Evolutionary conservation across 1,140 invertebrate species (phyloP), one percentile per base, ranked within the genome.

Genomic region (Drosophila mayri): DNA sequence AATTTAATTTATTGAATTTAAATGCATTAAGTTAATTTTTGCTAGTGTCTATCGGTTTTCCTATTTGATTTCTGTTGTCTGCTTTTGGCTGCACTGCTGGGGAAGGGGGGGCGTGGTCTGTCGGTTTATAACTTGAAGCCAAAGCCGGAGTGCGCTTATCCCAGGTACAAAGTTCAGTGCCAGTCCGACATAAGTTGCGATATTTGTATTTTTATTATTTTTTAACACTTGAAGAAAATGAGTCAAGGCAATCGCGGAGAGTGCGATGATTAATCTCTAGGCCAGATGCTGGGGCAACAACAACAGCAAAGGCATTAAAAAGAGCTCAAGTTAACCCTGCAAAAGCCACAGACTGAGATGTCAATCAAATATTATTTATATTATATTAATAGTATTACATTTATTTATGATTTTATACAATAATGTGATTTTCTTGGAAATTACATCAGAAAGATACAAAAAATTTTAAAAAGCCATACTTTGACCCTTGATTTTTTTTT

Each of bases 11-110:
- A 1, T 32, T 7, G 30, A 11, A 11, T 30, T 16, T 28, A 18
- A 2, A 1, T 1, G 4, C 9, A 30, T n/a, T 0, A 11, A 18
- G 10, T 18, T 18, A 32, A 18, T 50, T 54, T 55, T 20, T 55
- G 14, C 18, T 3, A 38, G 52, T 54, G 52, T 54, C 63, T 84
- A 76, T 76, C 79, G 73, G 66, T 77, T 84, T 84, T 84, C 81
- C 84, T 84, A 77, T 84, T 84, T 68, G 81, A 84, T 80, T 84
- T 55, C 14, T 76, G 60, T 73, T 73, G 50, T 59, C 54, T 72
- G n/a, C n/a, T n/a, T n/a, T n/a, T n/a, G n/a, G n/a, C n/a, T n/a
- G 78, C 49, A 61, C 32, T 22, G 32, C 14, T 37, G 4, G 32
- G 44, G 66, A 49, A 10, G 54, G 60, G 68, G 68, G 58, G 61